Evolutionary conservation across 2,113 vertebrate species (phyloP).

Genomic region (Phycodurus eques): DNA sequence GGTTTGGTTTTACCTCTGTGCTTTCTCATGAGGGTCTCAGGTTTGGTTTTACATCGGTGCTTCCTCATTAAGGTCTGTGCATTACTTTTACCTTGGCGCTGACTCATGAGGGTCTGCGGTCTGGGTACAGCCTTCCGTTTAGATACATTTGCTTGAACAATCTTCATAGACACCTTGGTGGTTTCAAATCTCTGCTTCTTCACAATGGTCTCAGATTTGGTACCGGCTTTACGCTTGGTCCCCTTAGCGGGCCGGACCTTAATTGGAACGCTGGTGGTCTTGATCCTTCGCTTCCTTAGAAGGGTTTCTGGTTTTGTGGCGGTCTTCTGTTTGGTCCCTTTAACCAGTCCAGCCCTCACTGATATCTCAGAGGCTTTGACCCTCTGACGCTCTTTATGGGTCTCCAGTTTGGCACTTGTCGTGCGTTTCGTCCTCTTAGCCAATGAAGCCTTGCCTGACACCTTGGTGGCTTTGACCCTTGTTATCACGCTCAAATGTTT

Average conservation of each 20-base stretch:
- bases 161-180: background rate
- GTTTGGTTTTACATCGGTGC: background rate
- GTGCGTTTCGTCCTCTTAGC: background rate
- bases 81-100: background rate
- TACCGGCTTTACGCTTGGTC: background rate
- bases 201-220: background rate
- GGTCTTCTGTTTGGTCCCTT: background rate
- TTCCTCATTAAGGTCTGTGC: background rate
- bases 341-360: background rate
- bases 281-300: background rate
- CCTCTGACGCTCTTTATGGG: background rate
- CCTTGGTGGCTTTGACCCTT: background rate
- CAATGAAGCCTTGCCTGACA: background rate
- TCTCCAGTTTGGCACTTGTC: background rate
- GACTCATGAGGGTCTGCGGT: background rate
- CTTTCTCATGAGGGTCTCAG: background rate
- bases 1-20: background rate
- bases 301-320: background rate
- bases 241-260: background rate
- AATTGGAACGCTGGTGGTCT: background rate
- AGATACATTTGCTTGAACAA: background rate
- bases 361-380: background rate
- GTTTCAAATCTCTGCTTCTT: constrained; percentile 6
- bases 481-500: background rate
- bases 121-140: background rate